Evolutionary conservation across 2,113 vertebrate genomes (phyloP).

Genomic region (Semnornis frantzii): DNA sequence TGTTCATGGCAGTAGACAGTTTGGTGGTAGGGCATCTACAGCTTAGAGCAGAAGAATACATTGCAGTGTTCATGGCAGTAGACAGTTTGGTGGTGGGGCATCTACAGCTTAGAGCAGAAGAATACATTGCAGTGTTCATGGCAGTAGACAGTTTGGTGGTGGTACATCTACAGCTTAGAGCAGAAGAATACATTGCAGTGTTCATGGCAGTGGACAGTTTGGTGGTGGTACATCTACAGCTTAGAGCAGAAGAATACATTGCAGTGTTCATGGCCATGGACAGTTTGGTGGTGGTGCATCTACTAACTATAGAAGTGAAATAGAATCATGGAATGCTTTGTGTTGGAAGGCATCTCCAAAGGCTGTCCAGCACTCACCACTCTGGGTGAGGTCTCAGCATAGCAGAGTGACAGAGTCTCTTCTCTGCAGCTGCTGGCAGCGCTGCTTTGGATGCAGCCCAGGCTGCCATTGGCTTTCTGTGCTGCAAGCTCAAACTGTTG

Average conservation of each 20-base stretch:
- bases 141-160: background rate
- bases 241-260: background rate
- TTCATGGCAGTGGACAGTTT: background rate
- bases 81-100: background rate
- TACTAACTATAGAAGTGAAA: background rate
- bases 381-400: no score
- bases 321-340: background rate
- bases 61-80: background rate
- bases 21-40: background rate
- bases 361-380: no score
- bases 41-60: background rate
- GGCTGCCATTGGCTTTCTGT: no score
- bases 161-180: background rate
- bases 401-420: no score
- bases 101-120: background rate
- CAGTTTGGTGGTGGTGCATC: background rate
- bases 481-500: no score
- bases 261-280: background rate
- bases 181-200: background rate
- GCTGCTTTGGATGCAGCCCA: no score
- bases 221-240: background rate
- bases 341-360: no score
- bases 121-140: background rate
- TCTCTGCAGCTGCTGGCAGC: no score
- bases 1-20: background rate